Base-by-base conservation (phyloP, 2,888 invertebrate species). In the Andrena minutula region DNA sequence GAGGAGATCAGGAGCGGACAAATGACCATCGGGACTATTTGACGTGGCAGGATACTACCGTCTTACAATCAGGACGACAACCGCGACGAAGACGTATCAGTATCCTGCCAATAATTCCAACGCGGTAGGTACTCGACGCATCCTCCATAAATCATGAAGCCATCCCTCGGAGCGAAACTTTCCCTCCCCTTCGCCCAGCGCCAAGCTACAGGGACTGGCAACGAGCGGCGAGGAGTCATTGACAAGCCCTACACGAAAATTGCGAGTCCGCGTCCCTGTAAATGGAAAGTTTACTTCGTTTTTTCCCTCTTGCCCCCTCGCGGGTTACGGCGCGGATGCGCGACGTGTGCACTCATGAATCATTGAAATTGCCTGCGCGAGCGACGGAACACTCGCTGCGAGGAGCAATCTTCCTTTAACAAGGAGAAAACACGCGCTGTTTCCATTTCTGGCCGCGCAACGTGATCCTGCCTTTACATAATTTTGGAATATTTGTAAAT, bases 121-220 rank as follows among this genome's bases (percentile, higher is more conserved):
- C 79, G 83, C 80, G 88, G 87, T 83, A 73, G 78, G 64, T 86
- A 83, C 65, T 83, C 77, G 83, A 87, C 85, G 89, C 87, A 86
- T 88, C 89, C 77, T 89, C 86, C 87, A 89, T 89, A 89, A 89
- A 89, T 89, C 89, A 89, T 89, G 83, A 86, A 86, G 82, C 82
- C 73, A 86, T 85, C 84, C 78, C 82, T 74, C 26, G 73, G 70
- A 70, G 71, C 72, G 83, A 77, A 74, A 77, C 76, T 70, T 63
- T 47, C 26, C 53, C 47, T 65, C 79, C 53, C 60, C 47, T 56
- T n/a, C 23, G 56, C 10, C 56, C 56, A 41, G 35, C 20, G 35
- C 30, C 16, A 10, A 58, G 26, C 61, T 32, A 10, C 63, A 51
- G 56, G 53, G 73, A 49, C 66, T 71, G 28, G 4, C 61, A 60